Evolutionary conservation across 2,113 vertebrate genomes (phyloP).

Genomic region (Thamnaconus septentrionalis): DNA sequence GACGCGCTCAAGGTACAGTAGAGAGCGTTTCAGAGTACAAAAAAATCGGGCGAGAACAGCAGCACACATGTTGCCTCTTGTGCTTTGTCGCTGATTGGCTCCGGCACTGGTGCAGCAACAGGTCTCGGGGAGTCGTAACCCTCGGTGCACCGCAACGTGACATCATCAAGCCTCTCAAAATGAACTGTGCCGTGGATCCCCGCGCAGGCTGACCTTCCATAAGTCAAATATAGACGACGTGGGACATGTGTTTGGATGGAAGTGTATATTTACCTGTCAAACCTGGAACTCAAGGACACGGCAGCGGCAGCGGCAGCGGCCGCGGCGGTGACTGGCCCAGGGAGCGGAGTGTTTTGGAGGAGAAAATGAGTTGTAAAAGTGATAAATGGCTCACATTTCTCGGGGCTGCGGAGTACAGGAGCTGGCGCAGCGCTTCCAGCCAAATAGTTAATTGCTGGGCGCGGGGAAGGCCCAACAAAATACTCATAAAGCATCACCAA

Average conservation of each 20-base stretch:
- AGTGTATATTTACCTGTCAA: conserved; percentile 72
- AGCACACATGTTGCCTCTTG: conserved; percentile 3
- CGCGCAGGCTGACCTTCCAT: conserved; percentile 54
- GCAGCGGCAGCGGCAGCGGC: conserved; percentile 18
- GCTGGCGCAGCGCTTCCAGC: conserved; percentile 70
- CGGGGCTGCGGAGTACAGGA: conserved; percentile 36
- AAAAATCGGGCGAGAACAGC: too few species aligned
- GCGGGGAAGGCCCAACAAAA: conserved; percentile 71
- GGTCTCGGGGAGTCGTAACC: conserved; percentile 45
- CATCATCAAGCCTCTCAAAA: conserved; percentile 66
- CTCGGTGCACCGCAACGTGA: conserved; percentile 43
- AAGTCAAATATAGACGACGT: conserved; percentile 57
- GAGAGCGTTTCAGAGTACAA: conserved; percentile 8
- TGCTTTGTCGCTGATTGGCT: too few species aligned
- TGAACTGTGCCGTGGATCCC: conserved; percentile 63
- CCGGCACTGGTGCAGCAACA: conserved; percentile 45
- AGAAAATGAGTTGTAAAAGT: conserved; percentile 72
- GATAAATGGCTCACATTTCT: conserved; percentile 60
- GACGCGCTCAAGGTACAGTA: conserved; percentile 40
- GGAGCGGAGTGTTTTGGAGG: conserved; percentile 49
- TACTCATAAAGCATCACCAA: conserved; percentile 64
- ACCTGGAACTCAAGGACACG: conserved; percentile 59
- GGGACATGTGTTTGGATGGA: conserved; percentile 64
- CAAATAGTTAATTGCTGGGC: conserved; percentile 75
- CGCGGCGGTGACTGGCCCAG: conserved; percentile 44